These are phyloP conservation scores for Holocentrus rufus DNA, from an alignment of 2,797 vertebrate species.

Conservation along the genomic window DNA sequence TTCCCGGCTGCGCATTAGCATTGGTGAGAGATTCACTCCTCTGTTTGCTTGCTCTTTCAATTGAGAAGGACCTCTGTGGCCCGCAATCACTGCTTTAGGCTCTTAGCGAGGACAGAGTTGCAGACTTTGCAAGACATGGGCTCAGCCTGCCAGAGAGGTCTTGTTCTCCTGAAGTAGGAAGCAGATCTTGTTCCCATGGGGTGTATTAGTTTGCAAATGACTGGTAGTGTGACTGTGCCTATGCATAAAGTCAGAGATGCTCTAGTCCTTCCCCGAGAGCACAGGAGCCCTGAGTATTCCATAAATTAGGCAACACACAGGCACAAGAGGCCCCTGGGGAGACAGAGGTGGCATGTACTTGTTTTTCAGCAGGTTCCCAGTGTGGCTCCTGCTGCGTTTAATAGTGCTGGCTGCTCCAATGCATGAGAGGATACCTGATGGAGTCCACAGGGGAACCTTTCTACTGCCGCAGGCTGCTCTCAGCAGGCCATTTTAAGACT, in stretches of 20 bases:
- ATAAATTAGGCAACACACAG: slow-evolving; percentile 68
- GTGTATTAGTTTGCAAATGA: slow-evolving; percentile 75
- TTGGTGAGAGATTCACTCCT: slow-evolving; percentile 62
- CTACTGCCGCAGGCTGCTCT: slow-evolving; percentile 53
- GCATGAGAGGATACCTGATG: slow-evolving; percentile 71
- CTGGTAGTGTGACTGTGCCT: slow-evolving; percentile 59
- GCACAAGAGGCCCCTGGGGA: slow-evolving; percentile 61
- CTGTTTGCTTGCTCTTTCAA: slow-evolving; percentile 57
- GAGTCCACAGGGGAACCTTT: slow-evolving; percentile 66
- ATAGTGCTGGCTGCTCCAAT: slow-evolving; percentile 63
- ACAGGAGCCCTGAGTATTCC: slow-evolving; percentile 64
- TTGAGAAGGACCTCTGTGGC: slow-evolving; percentile 61
- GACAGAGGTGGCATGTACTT: slow-evolving; percentile 71
- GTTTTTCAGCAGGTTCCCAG: slow-evolving; percentile 76
- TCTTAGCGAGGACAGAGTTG: slow-evolving; percentile 49
- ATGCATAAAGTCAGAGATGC: slow-evolving; percentile 64
- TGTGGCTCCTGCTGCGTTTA: slow-evolving; percentile 72
- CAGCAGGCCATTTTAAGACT: slow-evolving; percentile 69
- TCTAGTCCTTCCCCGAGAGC: slow-evolving; percentile 64
- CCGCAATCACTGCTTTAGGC: slow-evolving; percentile 53
- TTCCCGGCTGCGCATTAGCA: slow-evolving; percentile 72
- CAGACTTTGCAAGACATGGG: slow-evolving; percentile 58
- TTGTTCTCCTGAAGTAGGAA: slow-evolving; percentile 59
- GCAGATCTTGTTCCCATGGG: slow-evolving; percentile 62
- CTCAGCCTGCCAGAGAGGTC: slow-evolving; percentile 51